Evolutionary conservation across 2,797 vertebrate genomes (phyloP).

Genomic region (Pteropus rufus): DNA sequence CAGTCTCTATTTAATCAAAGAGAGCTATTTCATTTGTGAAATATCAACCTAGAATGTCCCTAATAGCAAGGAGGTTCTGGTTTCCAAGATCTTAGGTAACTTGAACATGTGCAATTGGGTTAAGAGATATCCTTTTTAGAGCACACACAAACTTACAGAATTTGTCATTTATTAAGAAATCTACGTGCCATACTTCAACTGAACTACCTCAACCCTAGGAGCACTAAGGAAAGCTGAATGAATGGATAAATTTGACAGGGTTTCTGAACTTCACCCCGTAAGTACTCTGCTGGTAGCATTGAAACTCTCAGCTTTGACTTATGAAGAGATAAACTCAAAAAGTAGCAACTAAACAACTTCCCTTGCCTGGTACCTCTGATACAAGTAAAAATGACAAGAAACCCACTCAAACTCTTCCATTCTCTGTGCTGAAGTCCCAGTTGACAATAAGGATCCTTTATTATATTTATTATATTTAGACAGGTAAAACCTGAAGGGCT

Average conservation of each 20-base stretch:
- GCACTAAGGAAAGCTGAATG: slow-evolving; percentile 3
- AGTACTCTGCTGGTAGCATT: not conserved
- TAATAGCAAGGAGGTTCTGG: not conserved
- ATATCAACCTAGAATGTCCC: not conserved
- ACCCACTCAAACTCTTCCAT: not conserved
- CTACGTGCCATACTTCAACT: not conserved
- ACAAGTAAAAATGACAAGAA: slow-evolving; percentile 10
- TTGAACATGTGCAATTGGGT: not conserved
- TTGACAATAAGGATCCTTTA: not conserved
- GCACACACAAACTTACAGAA: not conserved
- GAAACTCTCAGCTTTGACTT: slow-evolving; percentile 53
- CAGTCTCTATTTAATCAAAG: not conserved
- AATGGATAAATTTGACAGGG: slow-evolving; percentile 2
- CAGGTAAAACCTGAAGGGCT: not conserved
- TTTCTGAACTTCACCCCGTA: not conserved
- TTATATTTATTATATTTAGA: not conserved
- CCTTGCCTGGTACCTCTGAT: not conserved
- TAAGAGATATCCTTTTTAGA: not conserved
- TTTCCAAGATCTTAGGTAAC: not conserved
- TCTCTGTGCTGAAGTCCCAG: not conserved
- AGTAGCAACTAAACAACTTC: not conserved
- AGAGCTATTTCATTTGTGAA: not conserved
- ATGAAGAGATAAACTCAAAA: slow-evolving; percentile 44
- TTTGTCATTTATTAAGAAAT: slow-evolving; percentile 27
- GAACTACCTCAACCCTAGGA: not conserved